These are phyloP conservation scores for Tetrax tetrax DNA, from an alignment of 2,113 vertebrate genomes.

Conservation along the genomic window DNA sequence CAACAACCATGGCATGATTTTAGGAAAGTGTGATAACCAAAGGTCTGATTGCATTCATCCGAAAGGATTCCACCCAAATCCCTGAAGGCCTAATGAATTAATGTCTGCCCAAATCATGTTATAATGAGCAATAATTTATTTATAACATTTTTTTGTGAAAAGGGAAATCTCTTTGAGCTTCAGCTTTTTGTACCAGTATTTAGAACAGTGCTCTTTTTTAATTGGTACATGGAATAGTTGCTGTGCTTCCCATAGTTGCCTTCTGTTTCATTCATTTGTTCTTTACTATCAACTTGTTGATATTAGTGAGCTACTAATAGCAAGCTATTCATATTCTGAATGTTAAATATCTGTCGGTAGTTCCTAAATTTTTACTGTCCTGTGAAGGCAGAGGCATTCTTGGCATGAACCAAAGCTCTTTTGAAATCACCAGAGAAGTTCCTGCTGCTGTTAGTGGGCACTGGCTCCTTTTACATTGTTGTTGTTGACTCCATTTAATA, in stretches of 20 bases:
- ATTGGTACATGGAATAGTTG: background rate
- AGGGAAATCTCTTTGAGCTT: background rate
- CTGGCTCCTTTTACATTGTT: rapidly evolving
- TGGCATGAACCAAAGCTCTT: background rate
- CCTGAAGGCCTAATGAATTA: slow-evolving; percentile 24
- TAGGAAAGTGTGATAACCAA: background rate
- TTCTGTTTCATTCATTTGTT: background rate
- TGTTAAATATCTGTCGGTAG: background rate
- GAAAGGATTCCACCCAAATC: background rate
- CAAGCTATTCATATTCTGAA: background rate
- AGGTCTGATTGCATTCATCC: background rate
- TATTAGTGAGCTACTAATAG: background rate
- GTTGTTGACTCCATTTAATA: background rate
- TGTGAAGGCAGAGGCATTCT: background rate
- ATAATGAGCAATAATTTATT: slow-evolving; percentile 13
- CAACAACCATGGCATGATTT: slow-evolving; percentile 2
- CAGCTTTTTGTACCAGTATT: background rate
- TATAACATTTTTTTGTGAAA: background rate
- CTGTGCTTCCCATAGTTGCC: background rate
- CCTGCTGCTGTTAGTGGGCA: background rate
- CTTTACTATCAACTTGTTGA: background rate
- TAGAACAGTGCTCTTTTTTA: background rate
- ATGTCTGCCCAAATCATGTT: slow-evolving; percentile 29
- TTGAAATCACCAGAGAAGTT: background rate
- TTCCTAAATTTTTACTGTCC: background rate